These are phyloP conservation scores for Leptarthrus brevirostris DNA, from an alignment of 2,888 invertebrate genomes.

Conservation along the genomic window DNA sequence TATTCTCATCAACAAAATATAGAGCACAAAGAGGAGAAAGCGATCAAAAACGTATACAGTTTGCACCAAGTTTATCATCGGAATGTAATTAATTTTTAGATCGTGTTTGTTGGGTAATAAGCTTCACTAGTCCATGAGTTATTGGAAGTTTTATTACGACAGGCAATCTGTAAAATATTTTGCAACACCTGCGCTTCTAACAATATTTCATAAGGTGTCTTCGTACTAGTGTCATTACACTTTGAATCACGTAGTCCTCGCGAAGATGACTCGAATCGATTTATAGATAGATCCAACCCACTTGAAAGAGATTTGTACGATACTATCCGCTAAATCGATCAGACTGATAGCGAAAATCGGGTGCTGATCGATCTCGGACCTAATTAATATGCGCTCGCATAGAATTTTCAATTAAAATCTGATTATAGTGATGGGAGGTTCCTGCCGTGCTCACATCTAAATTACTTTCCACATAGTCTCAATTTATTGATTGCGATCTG, in stretches of 20 bases:
- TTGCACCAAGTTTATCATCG: no score
- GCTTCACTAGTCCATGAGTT: no score
- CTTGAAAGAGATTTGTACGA: not conserved
- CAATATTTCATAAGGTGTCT: constrained; percentile 1
- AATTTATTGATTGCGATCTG: constrained; percentile 47
- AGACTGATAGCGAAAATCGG: constrained; percentile 16
- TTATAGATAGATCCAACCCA: not conserved
- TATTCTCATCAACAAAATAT: no score
- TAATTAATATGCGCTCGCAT: constrained; percentile 31
- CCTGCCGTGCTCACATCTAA: constrained; percentile 10
- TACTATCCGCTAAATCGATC: not conserved
- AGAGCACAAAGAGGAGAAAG: no score
- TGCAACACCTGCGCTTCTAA: not conserved
- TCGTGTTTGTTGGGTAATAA: no score
- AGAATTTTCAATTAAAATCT: constrained; percentile 46
- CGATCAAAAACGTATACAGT: no score
- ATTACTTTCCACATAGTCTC: constrained; percentile 29
- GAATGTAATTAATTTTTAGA: no score
- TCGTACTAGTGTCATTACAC: not conserved
- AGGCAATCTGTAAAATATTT: not conserved
- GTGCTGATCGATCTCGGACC: constrained; percentile 14
- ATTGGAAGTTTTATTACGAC: not conserved
- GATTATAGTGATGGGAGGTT: not conserved
- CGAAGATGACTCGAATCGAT: no score
- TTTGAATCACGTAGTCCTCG: not conserved